Percentiles rank a stretch among this genome's conserved stretches.
Evolutionary conservation across 2,888 invertebrate species (phyloP).

Genomic region (Xanthostigma xanthostigma): DNA sequence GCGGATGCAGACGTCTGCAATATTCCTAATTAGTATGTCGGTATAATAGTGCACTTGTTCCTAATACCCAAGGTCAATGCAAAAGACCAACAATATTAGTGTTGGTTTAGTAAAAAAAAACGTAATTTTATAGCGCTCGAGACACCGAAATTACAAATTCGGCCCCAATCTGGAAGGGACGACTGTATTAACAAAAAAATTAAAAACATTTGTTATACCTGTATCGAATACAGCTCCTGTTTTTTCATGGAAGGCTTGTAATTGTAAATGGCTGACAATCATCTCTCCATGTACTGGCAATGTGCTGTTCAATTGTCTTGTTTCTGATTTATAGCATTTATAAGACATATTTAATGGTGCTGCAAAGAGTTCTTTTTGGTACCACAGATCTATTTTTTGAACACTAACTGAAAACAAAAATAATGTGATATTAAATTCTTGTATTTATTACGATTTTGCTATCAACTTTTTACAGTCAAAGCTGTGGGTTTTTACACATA

Average conservation of each 20-base stretch:
- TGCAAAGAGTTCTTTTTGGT: constrained; percentile 37
- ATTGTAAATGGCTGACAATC: constrained; percentile 46
- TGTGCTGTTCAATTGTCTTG: constrained; percentile 35
- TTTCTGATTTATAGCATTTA: constrained; percentile 47
- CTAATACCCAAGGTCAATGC: too few relatives aligned
- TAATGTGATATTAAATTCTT: constrained; percentile 4
- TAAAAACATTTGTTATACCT: constrained; percentile 32
- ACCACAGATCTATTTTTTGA: constrained; percentile 5
- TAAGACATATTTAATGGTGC: constrained; percentile 54
- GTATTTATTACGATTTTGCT: background rate
- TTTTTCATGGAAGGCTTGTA: constrained; percentile 53
- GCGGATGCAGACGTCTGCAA: too few relatives aligned
- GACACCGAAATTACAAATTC: too few relatives aligned
- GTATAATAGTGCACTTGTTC: too few relatives aligned
- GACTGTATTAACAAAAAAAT: background rate
- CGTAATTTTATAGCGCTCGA: too few relatives aligned
- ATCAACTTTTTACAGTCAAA: too few relatives aligned
- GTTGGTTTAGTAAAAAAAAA: too few relatives aligned
- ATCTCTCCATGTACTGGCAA: constrained; percentile 30
- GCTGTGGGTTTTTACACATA: too few relatives aligned
- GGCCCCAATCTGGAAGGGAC: too few relatives aligned
- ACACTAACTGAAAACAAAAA: constrained; percentile 6
- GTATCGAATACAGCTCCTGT: constrained; percentile 41
- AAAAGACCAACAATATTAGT: too few relatives aligned
- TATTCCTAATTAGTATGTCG: too few relatives aligned